Conservation (phyloP, 2,888 invertebrate genomes). For the Rotaria sp. region DNA sequence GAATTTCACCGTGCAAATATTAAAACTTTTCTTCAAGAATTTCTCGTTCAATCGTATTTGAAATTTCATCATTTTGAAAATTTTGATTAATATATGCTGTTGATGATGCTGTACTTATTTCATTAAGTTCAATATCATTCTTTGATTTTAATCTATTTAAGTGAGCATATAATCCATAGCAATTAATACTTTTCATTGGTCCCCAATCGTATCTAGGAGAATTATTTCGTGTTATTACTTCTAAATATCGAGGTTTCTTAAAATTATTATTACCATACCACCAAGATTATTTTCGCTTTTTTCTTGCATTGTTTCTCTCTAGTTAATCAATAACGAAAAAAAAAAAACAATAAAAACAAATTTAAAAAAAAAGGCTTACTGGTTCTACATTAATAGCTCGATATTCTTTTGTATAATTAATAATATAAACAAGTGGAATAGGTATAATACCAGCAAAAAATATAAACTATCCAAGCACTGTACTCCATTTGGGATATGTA, state of each 20-base stretch:
- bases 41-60: no score
- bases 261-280: background rate
- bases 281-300: background rate
- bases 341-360: background rate
- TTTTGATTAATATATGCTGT: background rate
- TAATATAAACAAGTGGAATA: background rate
- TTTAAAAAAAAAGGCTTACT: background rate
- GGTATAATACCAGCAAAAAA: background rate
- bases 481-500: background rate
- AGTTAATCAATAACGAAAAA: background rate
- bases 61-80: no score
- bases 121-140: background rate
- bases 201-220: slow-evolving; percentile 6
- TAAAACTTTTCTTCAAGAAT: no score
- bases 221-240: background rate
- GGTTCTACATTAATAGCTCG: background rate
- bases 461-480: background rate
- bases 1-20: no score
- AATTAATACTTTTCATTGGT: background rate
- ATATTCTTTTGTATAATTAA: background rate
- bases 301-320: background rate
- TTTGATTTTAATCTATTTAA: background rate
- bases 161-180: background rate
- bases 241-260: background rate
- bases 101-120: background rate